These are phyloP conservation scores for Maconellicoccus hirsutus DNA, from an alignment of 1,140 invertebrate species.

Conservation along the genomic window DNA sequence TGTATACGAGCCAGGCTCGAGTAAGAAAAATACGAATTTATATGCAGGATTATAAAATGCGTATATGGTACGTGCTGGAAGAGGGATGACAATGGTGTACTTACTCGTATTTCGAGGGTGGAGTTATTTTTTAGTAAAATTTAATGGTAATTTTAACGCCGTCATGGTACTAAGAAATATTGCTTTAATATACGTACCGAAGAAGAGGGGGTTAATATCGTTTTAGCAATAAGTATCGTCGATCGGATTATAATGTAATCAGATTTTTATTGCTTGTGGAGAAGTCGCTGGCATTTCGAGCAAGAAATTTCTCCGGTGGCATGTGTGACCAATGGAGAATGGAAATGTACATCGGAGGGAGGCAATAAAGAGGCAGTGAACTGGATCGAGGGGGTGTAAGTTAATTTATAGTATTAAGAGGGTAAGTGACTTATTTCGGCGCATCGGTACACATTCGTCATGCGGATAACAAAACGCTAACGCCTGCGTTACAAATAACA, in stretches of 20 bases:
- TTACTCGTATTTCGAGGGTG: background rate
- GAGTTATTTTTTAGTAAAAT: background rate
- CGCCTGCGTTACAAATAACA: background rate
- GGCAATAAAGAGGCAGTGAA: background rate
- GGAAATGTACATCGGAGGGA: no score
- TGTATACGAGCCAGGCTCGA: background rate
- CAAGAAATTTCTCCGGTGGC: no score
- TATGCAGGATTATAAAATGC: background rate
- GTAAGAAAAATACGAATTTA: background rate
- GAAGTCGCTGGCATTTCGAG: no score
- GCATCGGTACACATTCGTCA: conserved; percentile 2
- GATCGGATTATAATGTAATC: background rate
- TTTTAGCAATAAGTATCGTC: background rate
- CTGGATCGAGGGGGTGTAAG: background rate
- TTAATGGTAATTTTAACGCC: background rate
- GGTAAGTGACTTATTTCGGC: background rate
- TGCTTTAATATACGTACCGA: background rate
- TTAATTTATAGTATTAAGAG: conserved; percentile 6
- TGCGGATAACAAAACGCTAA: background rate
- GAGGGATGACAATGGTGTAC: background rate
- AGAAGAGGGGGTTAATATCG: background rate
- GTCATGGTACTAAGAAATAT: background rate
- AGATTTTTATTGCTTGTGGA: background rate
- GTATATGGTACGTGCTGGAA: background rate
- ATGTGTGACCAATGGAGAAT: no score